phyloP scores from a whole-genome alignment of 2,888 invertebrate species.

The Eucriotettix oculatus region DNA sequence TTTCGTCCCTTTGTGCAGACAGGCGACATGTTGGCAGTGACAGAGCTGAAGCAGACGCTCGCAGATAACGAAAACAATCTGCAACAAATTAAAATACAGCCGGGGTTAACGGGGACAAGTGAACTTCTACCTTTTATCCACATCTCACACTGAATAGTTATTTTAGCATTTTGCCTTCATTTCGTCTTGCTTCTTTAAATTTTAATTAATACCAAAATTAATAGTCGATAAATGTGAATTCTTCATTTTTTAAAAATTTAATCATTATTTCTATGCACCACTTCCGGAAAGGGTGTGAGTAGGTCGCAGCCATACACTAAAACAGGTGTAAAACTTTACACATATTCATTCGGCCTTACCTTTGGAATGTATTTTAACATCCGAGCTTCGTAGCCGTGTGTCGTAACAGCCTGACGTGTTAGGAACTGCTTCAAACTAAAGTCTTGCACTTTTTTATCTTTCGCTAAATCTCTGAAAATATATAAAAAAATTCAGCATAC shows the following conservation, averaged over 20 bases:
- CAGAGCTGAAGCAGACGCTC: conserved; percentile 57
- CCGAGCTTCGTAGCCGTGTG: conserved; percentile 66
- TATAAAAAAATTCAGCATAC: neutral
- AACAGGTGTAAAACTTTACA: too few relatives aligned
- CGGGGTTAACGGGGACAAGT: too few relatives aligned
- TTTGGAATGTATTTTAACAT: conserved; percentile 61
- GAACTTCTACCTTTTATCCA: too few relatives aligned
- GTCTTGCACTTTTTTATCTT: conserved; percentile 33
- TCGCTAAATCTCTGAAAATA: conserved; percentile 24
- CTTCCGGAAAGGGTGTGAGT: too few relatives aligned
- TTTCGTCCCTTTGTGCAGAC: neutral
- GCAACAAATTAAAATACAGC: conserved; percentile 15
- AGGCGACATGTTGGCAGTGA: conserved; percentile 34
- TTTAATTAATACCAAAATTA: too few relatives aligned
- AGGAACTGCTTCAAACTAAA: conserved; percentile 55
- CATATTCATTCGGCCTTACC: conserved; percentile 28
- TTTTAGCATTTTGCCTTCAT: too few relatives aligned
- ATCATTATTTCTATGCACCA: too few relatives aligned
- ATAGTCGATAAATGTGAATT: too few relatives aligned
- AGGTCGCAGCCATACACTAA: too few relatives aligned
- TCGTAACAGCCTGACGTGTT: conserved; percentile 47
- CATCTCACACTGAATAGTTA: too few relatives aligned
- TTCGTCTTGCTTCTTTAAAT: too few relatives aligned
- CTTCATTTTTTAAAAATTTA: too few relatives aligned
- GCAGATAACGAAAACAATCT: conserved; percentile 64